phyloP scores from a whole-genome alignment of 2,888 invertebrate genomes.

The Acanthococcus lagerstroemiae region DNA sequence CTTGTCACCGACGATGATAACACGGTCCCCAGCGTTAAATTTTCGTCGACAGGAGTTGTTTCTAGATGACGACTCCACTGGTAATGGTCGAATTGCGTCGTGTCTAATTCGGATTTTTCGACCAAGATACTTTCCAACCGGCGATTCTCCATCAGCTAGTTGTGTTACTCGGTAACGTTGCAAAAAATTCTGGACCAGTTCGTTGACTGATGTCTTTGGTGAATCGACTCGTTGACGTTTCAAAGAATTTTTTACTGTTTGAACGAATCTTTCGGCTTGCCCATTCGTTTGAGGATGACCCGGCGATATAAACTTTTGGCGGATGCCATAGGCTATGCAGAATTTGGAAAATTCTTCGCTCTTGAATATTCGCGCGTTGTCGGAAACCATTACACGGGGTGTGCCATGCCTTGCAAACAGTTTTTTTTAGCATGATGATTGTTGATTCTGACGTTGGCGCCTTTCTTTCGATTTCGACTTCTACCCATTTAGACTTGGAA shows the following conservation, averaged over 20 bases:
- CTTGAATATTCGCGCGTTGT: not conserved
- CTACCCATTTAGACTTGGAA: constrained; percentile 2
- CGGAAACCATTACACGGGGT: not conserved
- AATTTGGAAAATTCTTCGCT: not conserved
- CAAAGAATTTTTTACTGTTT: not conserved
- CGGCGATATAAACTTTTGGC: not conserved
- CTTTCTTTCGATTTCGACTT: not conserved
- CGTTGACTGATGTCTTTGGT: not conserved
- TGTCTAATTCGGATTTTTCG: not conserved
- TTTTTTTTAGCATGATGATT: not conserved
- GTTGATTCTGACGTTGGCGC: not conserved
- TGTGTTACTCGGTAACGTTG: too few relatives aligned
- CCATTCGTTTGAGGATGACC: not conserved
- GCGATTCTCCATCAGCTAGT: not conserved
- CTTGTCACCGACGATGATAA: not conserved
- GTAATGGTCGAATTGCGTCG: not conserved
- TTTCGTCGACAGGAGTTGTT: not conserved
- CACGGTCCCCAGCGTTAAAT: not conserved
- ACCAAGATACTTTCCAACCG: not conserved
- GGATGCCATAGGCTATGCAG: not conserved
- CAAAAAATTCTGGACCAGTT: not conserved
- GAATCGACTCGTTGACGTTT: not conserved
- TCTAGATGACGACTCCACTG: not conserved
- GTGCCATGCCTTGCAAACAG: not conserved
- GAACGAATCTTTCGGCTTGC: not conserved